Base-by-base conservation (phyloP, 2,888 invertebrate species). In the Lycia hirtaria region DNA sequence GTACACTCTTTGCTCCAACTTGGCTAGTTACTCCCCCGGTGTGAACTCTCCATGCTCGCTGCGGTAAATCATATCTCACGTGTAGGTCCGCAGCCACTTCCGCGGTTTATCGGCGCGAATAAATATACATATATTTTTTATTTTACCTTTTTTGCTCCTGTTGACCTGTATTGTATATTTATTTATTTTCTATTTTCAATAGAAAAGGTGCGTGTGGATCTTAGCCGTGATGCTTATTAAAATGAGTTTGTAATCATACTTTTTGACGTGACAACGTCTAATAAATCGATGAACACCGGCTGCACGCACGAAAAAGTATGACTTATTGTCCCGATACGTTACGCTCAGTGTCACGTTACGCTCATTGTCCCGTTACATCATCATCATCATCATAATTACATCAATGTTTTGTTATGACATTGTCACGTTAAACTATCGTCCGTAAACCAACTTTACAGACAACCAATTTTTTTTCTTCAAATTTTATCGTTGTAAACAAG, bases 11-110 rank as follows among this genome's bases (percentile, higher is more conserved):
- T 10, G 3, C 24, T 6, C 17, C 24, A 12, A 32, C 24, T 45
- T 17, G 28, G 19, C 9, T 9, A 12, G 12, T 14, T 30, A 38
- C 44, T 56, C 10, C 19, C 14, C 20, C 26, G 10, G 14, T 33
- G 51, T 51, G 10, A 41, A 40, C 19, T 28, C 33, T 2, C 26
- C 19, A 48, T 51, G 41, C 38, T 50, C 56, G 40, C 35, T 48
- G 57, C 53, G 52, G 52, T 65, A 61, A 54, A 62, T 62, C 60
- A 62, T 66, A 57, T 58, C 44, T 62, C 57, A 59, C 53, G 50
- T 52, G 32, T 38, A 32, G 57, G 50, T 6, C 47, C 52, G 50
- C 52, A 35, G 40, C 37, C 49, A 51, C 49, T 56, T 58, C 51
- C 55, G 56, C 22, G 40, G 45, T 33, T 56, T 56, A 56, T 56